Percentiles rank a stretch among this genome's conserved stretches.
Evolutionary conservation across 2,797 vertebrate species (phyloP).

Genomic region (Glossophaga mutica): DNA sequence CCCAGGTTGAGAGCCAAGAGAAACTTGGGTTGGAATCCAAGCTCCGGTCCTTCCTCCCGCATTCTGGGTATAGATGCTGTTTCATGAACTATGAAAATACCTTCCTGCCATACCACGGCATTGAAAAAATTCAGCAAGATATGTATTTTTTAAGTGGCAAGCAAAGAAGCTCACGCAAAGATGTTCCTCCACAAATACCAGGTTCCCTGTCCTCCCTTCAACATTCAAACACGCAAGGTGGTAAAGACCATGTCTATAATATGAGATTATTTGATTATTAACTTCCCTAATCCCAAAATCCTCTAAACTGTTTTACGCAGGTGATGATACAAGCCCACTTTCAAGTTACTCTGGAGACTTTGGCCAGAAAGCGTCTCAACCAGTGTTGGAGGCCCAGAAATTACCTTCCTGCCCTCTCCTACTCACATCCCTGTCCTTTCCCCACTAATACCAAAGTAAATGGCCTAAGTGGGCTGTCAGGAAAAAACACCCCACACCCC

Average conservation of each 20-base stretch:
- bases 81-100: not conserved
- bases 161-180: not conserved
- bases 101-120: not conserved
- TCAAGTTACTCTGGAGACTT: not conserved
- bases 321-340: not conserved
- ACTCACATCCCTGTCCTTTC: not conserved
- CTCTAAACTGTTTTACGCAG: not conserved
- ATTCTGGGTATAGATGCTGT: not conserved
- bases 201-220: not conserved
- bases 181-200: not conserved
- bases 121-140: not conserved
- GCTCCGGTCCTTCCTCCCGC: not conserved
- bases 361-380: not conserved
- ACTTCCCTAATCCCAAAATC: not conserved
- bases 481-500: slow-evolving; percentile 41
- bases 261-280: not conserved
- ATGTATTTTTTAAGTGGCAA: not conserved
- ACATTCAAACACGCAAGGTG: not conserved
- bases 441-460: not conserved
- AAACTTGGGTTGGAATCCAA: not conserved
- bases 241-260: not conserved
- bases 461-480: not conserved
- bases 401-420: not conserved
- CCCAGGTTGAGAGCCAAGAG: not conserved
- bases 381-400: not conserved